Percentiles rank a stretch among this genome's conserved stretches.
Conservation (phyloP, 2,113 vertebrate species). For the Rhinogobius similis region DNA sequence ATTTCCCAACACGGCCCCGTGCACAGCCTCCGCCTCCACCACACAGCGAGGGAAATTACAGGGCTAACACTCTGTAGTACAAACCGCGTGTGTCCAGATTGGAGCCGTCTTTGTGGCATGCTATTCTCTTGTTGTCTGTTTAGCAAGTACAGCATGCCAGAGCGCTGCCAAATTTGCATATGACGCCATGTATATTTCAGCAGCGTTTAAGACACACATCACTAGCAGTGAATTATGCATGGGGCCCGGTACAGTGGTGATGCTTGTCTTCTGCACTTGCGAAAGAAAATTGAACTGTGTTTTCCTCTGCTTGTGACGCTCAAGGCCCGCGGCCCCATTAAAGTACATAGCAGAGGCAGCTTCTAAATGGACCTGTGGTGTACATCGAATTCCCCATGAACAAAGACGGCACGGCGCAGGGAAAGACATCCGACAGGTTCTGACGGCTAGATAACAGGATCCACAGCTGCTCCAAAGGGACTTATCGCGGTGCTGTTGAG, state of each 20-base stretch:
- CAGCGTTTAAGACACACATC: constrained; percentile 88
- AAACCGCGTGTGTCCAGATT: constrained; percentile 52
- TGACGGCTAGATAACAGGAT: constrained; percentile 95
- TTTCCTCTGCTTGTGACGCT: constrained; percentile 76
- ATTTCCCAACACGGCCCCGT: constrained; percentile 23
- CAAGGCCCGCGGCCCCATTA: constrained; percentile 84
- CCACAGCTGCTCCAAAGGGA: constrained; percentile 87
- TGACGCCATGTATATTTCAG: constrained; percentile 96
- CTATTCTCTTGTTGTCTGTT: constrained; percentile 73
- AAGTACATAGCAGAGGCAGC: constrained; percentile 77
- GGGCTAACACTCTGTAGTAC: constrained; percentile 29
- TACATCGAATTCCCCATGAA: constrained; percentile 81
- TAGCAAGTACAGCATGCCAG: constrained; percentile 81
- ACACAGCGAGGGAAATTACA: constrained; percentile 26
- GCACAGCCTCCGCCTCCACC: constrained; percentile 17
- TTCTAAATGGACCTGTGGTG: constrained; percentile 89
- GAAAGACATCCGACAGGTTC: constrained; percentile 85
- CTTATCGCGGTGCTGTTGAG: constrained; percentile 76
- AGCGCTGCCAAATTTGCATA: constrained; percentile 89
- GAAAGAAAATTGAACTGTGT: constrained; percentile 91
- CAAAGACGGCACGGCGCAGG: constrained; percentile 38
- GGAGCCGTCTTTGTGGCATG: constrained; percentile 43
- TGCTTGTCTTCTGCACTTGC: constrained; percentile 82
- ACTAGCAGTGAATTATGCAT: constrained; percentile 95
- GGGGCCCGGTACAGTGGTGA: constrained; percentile 79